Conservation (phyloP, 2,888 invertebrate species). For the Rhabditophanes sp. region DNA sequence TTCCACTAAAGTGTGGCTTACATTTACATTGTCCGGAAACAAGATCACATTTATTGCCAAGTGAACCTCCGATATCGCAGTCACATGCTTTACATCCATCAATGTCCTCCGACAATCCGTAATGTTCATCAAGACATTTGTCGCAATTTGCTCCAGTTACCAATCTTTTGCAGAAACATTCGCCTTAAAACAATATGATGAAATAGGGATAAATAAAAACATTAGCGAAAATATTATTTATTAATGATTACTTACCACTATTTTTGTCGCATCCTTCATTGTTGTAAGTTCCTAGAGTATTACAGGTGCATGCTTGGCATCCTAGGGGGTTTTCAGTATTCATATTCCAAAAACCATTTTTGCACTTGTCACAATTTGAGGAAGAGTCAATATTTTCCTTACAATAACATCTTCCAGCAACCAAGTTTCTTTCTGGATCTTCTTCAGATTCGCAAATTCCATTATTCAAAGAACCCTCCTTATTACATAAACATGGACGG, state of each 20-base stretch:
- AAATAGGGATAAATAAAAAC: too few relatives aligned
- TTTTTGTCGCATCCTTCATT: constrained; percentile 78
- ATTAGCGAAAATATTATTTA: too few relatives aligned
- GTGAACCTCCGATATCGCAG: constrained; percentile 70
- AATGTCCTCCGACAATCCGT: constrained; percentile 71
- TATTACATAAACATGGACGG: constrained; percentile 76
- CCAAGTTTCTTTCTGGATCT: constrained; percentile 59
- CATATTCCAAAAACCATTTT: constrained; percentile 69
- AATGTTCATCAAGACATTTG: constrained; percentile 65
- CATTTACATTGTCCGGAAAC: constrained; percentile 70
- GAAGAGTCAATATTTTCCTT: constrained; percentile 61
- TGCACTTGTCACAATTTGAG: constrained; percentile 85
- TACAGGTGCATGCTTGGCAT: constrained; percentile 62
- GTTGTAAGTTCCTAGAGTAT: constrained; percentile 64
- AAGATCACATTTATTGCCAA: constrained; percentile 70
- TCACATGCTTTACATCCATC: constrained; percentile 87
- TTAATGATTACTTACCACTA: constrained; percentile 70
- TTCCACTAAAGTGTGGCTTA: constrained; percentile 46
- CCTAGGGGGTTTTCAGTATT: constrained; percentile 29
- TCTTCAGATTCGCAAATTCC: constrained; percentile 85
- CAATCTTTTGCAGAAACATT: constrained; percentile 86
- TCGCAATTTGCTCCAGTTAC: constrained; percentile 89
- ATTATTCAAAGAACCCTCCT: constrained; percentile 67
- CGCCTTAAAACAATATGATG: too few relatives aligned
- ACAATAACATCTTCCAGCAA: constrained; percentile 83